Conservation (phyloP, 2,888 invertebrate species). For the Drosophila mimetica region DNA sequence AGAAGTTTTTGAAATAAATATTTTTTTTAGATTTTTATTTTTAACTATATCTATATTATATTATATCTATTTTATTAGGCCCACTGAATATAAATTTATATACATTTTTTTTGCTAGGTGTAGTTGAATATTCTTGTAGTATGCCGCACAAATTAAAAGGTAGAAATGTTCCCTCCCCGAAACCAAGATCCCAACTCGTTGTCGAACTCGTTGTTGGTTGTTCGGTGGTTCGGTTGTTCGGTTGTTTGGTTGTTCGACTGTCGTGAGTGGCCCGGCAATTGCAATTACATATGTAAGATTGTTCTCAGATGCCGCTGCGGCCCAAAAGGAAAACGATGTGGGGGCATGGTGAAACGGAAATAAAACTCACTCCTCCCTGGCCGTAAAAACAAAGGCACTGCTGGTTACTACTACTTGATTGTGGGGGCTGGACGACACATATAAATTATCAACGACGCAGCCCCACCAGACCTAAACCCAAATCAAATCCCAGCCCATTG, state of each 20-base stretch:
- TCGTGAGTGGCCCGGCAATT: conserved; percentile 67
- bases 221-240: not conserved
- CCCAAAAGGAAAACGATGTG: conserved; percentile 66
- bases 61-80: not conserved
- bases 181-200: conserved; percentile 34
- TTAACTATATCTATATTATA: too few relatives aligned
- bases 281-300: conserved; percentile 73
- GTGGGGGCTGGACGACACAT: conserved; percentile 79
- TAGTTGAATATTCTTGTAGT: conserved; percentile 29
- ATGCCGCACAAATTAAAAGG: conserved; percentile 77
- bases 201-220: conserved; percentile 51
- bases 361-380: conserved; percentile 56
- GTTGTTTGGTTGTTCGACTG: conserved; percentile 28
- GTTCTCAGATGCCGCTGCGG: conserved; percentile 41
- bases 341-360: conserved; percentile 66
- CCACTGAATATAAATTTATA: too few relatives aligned
- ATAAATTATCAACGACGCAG: conserved; percentile 72
- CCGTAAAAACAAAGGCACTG: conserved; percentile 66
- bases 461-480: conserved; percentile 15
- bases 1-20: too few relatives aligned
- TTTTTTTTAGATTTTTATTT: too few relatives aligned
- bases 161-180: conserved; percentile 39
- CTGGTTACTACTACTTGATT: conserved; percentile 73
- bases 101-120: not conserved
- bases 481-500: conserved; percentile 18